Conservation (phyloP, 2,797 vertebrate species). For the Scarus forsteni region DNA sequence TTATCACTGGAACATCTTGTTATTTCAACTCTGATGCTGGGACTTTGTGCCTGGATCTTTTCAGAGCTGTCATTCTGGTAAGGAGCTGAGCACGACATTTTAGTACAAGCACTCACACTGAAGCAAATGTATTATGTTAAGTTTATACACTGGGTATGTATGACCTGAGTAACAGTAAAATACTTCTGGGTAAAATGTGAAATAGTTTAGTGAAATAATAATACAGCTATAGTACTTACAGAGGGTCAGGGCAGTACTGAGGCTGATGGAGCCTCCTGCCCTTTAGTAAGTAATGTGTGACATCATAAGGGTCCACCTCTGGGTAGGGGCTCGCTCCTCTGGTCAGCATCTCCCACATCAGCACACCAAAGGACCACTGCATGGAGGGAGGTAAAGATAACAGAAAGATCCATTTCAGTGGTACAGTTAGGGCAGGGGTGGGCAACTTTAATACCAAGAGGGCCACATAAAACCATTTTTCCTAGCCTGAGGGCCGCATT, state of each 20-base stretch:
- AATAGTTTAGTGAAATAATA: neutral
- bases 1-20: conserved; percentile 47
- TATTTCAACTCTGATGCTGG: conserved; percentile 42
- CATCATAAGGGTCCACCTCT: conserved; percentile 94
- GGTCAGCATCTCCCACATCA: conserved; percentile 98
- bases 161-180: neutral
- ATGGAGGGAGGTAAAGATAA: conserved; percentile 11
- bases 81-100: neutral
- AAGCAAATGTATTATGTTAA: neutral
- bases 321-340: conserved; percentile 94
- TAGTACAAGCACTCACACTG: neutral
- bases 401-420: neutral
- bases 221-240: conserved; percentile 87
- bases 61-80: neutral
- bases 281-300: conserved; percentile 89
- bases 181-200: neutral
- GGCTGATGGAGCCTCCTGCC: conserved; percentile 95
- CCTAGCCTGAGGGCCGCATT: too few species aligned
- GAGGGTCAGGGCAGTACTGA: conserved; percentile 90
- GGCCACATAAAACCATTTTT: too few species aligned
- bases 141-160: neutral
- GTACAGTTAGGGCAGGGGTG: too few species aligned
- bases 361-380: conserved; percentile 98
- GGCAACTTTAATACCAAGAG: too few species aligned
- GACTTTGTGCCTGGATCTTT: neutral